Evolutionary conservation across 2,797 vertebrate genomes (phyloP), one percentile per base, ranked within the genome.

Genomic region (Melanotaenia pygmaea): DNA sequence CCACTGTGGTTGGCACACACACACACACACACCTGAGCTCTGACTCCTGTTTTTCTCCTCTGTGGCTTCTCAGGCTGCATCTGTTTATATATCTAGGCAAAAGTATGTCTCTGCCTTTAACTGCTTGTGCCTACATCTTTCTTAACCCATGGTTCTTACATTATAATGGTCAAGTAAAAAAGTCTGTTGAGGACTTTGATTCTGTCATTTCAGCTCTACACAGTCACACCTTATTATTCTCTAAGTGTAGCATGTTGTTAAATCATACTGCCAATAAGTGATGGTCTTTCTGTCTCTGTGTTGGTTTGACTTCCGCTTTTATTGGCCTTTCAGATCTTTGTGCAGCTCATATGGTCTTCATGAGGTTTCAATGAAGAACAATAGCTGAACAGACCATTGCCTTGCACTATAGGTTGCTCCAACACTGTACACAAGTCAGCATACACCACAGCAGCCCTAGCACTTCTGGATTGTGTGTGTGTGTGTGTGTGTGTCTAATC

Each of bases 331-430:
- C 62, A 67, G 57, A 57, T 88, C 70, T 64, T 30, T 74, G 61
- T 74, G 70, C 77, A 77, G 69, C 83, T 80, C 51, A 69, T 69
- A 88, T 82, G 68, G 78, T 79, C 79, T 79, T 86, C 84, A 85
- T 83, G 86, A 91, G 87, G 78, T 89, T 90, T 89, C 88, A 84
- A 90, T 88, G 57, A 72, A 87, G 83, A 91, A 91, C 86, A 92
- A 90, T 82, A 81, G 83, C 70, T 79, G 40, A 86, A 76, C 8
- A 53, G 70, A 68, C 80, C 64, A 68, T 81, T 91, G 88, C 85
- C 86, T 84, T 86, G 82, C 86, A 89, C 76, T 28, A 28, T 54
- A 58, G 60, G 67, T 70, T 70, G 79, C 82, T 85, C 38, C 47
- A 82, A 34, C 32, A 47, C 77, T 81, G 67, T 69, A 73, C 81